These are phyloP conservation scores for Melanotaenia boesemani DNA, from an alignment of 2,797 vertebrate genomes.

Conservation along the genomic window DNA sequence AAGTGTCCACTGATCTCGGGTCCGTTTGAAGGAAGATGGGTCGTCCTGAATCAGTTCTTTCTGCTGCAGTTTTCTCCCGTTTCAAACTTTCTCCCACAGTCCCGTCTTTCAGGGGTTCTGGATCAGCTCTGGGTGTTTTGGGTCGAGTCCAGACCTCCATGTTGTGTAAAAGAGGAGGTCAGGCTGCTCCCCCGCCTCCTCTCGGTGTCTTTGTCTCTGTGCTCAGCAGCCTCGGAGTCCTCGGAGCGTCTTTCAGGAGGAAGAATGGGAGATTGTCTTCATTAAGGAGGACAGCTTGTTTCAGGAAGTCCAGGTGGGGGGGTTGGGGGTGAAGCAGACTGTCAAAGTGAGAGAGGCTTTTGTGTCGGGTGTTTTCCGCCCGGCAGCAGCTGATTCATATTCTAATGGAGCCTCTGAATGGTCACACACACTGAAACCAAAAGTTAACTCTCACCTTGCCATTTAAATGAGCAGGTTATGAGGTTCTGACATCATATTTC, in stretches of 20 bases:
- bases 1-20: too few relatives aligned
- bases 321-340: constrained; percentile 16
- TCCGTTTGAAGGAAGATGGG: too few relatives aligned
- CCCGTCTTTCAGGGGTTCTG: constrained; percentile 7
- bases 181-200: constrained; percentile 12
- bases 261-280: constrained; percentile 48
- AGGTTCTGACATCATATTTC: too few relatives aligned
- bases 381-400: constrained; percentile 41
- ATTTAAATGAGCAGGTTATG: too few relatives aligned
- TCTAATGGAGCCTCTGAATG: constrained; percentile 41
- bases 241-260: constrained; percentile 45
- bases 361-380: constrained; percentile 42
- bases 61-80: neutral
- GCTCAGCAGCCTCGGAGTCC: constrained; percentile 41
- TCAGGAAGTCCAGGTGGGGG: constrained; percentile 36
- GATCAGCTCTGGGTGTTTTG: constrained; percentile 18
- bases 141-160: constrained; percentile 31
- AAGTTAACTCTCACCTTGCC: too few relatives aligned
- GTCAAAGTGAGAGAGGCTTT: constrained; percentile 21
- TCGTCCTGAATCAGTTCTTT: too few relatives aligned
- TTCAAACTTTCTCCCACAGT: constrained; percentile 9
- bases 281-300: constrained; percentile 46
- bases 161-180: constrained; percentile 33
- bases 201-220: constrained; percentile 42
- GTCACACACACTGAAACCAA: neutral